Evolutionary conservation across 2,797 vertebrate genomes (phyloP), one percentile per base, ranked within the genome.

Genomic region (Sparidentex hasta): DNA sequence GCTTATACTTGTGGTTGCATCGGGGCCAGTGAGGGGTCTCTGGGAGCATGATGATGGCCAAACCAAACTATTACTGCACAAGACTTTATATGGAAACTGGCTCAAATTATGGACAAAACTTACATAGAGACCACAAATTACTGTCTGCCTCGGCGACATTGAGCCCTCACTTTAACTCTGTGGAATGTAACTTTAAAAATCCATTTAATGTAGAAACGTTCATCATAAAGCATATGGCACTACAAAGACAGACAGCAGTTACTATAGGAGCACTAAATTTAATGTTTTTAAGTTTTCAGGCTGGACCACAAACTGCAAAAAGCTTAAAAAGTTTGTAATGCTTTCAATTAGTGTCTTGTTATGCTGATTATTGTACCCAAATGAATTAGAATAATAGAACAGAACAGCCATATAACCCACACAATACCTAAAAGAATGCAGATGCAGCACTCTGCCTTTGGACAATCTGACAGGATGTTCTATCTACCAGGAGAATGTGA

Each of bases 91-190:
- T 67, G 71, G 62, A 74, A 73, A 78, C 50, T 68, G 14, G 41
- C 56, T 80, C 20, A 76, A 76, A 85, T 83, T 72, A 69, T 77
- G 70, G 74, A 71, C 59, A 50, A 48, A 80, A 80, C 62, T 46
- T 33, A 46, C 68, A 65, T 76, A 27, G 12, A 70, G 48, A 71
- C 72, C 78, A 61, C 78, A 88, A 86, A 83, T 81, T 58, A 65
- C 74, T 76, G 58, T 82, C 62, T 79, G 54, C 52, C 38, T 33
- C 65, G 47, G 70, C 29, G 63, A 38, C 21, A 16, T 71, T 64
- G 52, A 81, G 13, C 50, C 70, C 50, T 64, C 72, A 7, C 0
- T 66, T 66, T 29, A 79, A 84, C 33, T 46, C 16, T 48, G 52
- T 61, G 46, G 33, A 66, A 69, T 41, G 0, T 5, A 48, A 17